These are phyloP conservation scores for Hirtodrosophila cameraria DNA, from an alignment of 2,888 invertebrate genomes.

Conservation along the genomic window DNA sequence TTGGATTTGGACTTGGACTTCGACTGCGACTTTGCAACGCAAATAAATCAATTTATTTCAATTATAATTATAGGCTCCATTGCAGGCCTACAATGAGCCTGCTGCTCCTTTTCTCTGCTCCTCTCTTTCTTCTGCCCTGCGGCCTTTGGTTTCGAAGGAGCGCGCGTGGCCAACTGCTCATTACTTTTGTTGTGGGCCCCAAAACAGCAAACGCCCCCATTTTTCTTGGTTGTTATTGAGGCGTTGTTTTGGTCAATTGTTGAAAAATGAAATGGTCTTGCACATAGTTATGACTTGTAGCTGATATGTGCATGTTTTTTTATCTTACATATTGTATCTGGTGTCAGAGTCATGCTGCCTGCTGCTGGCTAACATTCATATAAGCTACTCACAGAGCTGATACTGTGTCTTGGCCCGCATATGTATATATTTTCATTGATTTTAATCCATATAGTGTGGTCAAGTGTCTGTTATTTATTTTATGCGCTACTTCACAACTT, in stretches of 20 bases:
- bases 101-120: conserved; percentile 17
- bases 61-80: conserved; percentile 82
- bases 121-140: conserved; percentile 23
- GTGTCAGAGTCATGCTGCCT: conserved; percentile 20
- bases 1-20: conserved; percentile 73
- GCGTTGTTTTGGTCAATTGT: conserved; percentile 76
- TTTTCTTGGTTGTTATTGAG: conserved; percentile 54
- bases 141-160: conserved; percentile 48
- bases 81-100: conserved; percentile 36
- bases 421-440: conserved; percentile 63
- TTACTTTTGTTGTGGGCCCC: conserved; percentile 67
- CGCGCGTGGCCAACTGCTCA: conserved; percentile 79
- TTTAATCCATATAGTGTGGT: conserved; percentile 63
- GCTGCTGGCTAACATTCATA: conserved; percentile 63
- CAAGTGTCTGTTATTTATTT: conserved; percentile 75
- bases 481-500: conserved; percentile 78
- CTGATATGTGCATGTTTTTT: background rate
- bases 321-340: conserved; percentile 42
- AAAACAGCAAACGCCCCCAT: conserved; percentile 51
- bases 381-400: conserved; percentile 18
- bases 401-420: background rate
- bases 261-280: conserved; percentile 77
- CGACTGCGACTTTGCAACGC: conserved; percentile 60
- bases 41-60: conserved; percentile 84
- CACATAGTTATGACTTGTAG: conserved; percentile 66